Percentiles rank a stretch among this genome's conserved stretches.
Conservation (phyloP, 2,113 vertebrate genomes). For the Eulacestoma nigropectus region DNA sequence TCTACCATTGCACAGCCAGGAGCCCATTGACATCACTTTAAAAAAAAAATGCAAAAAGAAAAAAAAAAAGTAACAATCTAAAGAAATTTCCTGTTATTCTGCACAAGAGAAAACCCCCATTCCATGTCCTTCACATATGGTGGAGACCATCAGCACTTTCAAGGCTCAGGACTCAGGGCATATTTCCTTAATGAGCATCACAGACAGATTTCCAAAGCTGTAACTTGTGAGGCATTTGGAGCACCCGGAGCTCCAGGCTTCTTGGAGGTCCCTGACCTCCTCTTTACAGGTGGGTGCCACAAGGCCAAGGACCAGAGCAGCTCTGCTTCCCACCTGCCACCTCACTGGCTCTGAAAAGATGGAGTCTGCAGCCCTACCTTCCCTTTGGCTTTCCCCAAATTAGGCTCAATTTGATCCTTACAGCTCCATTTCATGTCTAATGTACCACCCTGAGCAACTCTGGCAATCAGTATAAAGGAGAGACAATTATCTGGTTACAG, state of each 20-base stretch:
- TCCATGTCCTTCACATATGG: background rate
- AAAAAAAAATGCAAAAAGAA: background rate
- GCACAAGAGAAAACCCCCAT: background rate
- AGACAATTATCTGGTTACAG: background rate
- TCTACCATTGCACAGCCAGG: background rate
- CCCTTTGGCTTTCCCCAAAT: background rate
- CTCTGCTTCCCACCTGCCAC: background rate
- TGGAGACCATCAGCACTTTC: background rate
- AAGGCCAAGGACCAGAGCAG: background rate
- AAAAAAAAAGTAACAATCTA: background rate
- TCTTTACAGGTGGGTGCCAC: background rate
- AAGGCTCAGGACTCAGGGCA: background rate
- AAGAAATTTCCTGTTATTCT: slow-evolving; percentile 11
- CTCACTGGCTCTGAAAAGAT: background rate
- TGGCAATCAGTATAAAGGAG: background rate
- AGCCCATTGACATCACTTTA: background rate
- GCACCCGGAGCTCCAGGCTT: background rate
- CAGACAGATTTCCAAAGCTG: slow-evolving; percentile 1
- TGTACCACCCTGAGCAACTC: background rate
- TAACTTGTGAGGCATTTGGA: background rate
- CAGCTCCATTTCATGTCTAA: background rate
- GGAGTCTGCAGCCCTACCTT: background rate
- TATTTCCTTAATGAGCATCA: slow-evolving; percentile 22
- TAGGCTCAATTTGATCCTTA: background rate
- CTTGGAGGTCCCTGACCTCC: background rate